These are phyloP conservation scores for Nomada lathburiana DNA, from an alignment of 2,888 invertebrate genomes.

Conservation along the genomic window DNA sequence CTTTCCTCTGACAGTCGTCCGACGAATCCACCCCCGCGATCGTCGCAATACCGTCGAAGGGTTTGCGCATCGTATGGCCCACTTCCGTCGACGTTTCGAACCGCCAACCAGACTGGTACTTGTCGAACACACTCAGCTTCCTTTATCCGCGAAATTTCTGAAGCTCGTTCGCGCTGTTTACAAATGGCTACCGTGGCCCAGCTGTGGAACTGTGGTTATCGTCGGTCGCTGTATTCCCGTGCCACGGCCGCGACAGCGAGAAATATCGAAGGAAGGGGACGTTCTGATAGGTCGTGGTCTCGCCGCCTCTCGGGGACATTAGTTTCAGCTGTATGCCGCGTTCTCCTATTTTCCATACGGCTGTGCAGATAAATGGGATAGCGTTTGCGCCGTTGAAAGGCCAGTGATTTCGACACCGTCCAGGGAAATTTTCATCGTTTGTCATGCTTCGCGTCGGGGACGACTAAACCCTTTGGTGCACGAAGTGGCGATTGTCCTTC, in stretches of 20 bases:
- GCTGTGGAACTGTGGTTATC: slow-evolving; percentile 33
- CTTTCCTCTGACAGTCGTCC: slow-evolving; percentile 27
- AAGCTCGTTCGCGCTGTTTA: slow-evolving; percentile 25
- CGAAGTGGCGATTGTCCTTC: not conserved
- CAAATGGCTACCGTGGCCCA: slow-evolving; percentile 23
- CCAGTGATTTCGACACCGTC: slow-evolving; percentile 18
- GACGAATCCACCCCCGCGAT: slow-evolving; percentile 55
- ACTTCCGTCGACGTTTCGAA: slow-evolving; percentile 45
- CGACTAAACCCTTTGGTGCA: too few species aligned
- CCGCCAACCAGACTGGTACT: slow-evolving; percentile 32
- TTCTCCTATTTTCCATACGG: not conserved
- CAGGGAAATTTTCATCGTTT: not conserved
- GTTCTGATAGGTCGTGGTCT: slow-evolving; percentile 19
- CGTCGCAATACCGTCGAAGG: slow-evolving; percentile 56
- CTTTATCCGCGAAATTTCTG: slow-evolving; percentile 24
- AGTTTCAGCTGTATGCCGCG: slow-evolving; percentile 8
- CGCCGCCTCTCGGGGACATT: slow-evolving; percentile 18
- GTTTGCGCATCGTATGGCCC: slow-evolving; percentile 1
- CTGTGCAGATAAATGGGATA: slow-evolving; percentile 18
- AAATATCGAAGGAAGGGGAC: slow-evolving; percentile 22
- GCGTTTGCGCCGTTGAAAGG: not conserved
- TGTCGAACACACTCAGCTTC: slow-evolving; percentile 14
- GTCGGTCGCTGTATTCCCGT: slow-evolving; percentile 30
- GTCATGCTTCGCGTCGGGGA: too few species aligned
- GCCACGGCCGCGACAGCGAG: slow-evolving; percentile 34